A percentile compares a stretch with the other conserved stretches of the same genome.
Conservation (phyloP, 1,140 invertebrate species). For the Argopecten irradians region DNA sequence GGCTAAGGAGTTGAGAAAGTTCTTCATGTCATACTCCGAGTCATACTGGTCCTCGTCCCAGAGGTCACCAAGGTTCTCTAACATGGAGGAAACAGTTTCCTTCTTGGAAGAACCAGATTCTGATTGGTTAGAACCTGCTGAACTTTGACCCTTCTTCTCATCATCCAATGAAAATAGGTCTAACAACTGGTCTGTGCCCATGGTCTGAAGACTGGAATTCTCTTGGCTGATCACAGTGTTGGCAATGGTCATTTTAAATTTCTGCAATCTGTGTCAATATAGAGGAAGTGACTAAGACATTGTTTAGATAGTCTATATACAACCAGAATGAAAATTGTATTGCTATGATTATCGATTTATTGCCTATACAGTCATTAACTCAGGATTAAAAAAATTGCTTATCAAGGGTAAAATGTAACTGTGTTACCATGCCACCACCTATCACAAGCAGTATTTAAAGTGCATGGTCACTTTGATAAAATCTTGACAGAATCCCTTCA, state of each 20-base stretch:
- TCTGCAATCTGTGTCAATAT: slow-evolving; percentile 90
- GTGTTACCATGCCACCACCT: no score
- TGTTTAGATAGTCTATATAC: slow-evolving; percentile 38
- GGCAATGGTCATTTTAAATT: slow-evolving; percentile 96
- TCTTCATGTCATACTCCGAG: slow-evolving; percentile 93
- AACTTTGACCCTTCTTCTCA: slow-evolving; percentile 76
- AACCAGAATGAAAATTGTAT: slow-evolving; percentile 25
- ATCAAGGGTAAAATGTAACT: no score
- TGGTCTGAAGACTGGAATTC: slow-evolving; percentile 94
- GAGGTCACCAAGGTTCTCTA: slow-evolving; percentile 93
- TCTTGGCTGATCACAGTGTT: slow-evolving; percentile 97
- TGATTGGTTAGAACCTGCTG: slow-evolving; percentile 23
- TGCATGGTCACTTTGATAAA: no score
- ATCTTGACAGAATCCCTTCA: no score
- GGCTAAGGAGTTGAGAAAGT: slow-evolving; percentile 80
- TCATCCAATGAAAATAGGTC: slow-evolving; percentile 90
- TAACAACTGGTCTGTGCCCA: slow-evolving; percentile 94
- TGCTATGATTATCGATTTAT: not conserved
- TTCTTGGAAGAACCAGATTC: slow-evolving; percentile 47
- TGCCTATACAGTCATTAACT: no score
- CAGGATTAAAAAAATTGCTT: no score
- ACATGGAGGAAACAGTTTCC: slow-evolving; percentile 81
- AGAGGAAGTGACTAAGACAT: slow-evolving; percentile 35
- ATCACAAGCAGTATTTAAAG: not conserved
- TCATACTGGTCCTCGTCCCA: slow-evolving; percentile 98